Base-by-base conservation (phyloP, 2,113 vertebrate genomes). In the Pedetes capensis region DNA sequence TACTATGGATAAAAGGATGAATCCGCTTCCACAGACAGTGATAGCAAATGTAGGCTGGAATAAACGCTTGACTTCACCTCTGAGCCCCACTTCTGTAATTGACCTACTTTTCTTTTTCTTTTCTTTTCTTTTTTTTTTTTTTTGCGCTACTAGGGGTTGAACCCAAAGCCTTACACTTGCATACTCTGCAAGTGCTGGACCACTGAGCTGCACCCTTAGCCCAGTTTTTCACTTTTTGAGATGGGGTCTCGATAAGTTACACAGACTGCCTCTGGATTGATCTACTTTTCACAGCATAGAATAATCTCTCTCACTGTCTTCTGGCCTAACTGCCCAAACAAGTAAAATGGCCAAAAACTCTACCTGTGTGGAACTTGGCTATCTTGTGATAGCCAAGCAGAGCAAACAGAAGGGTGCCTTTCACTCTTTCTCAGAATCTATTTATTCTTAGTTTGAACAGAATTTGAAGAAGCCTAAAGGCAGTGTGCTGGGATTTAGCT, bases 51-150 rank as follows among this genome's bases (percentile, higher is more conserved):
- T 8, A 93, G 94, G 93, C 96, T 92, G 81, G 7, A 94, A 76
- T 78, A 95, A 86, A 95, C 64, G 34, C 17, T 69, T 49, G 32
- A 80, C 89, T 94, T 96, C 57, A 69, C 51, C n/a, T 96, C 84
- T 68, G n/a, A 14, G 83, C 90, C 94, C 69, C 78, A 88, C 49
- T 32, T 94, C 93, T 94, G 32, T 37, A 88, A 94, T 22, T 57
- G 92, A 85, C 39, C 55, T 86, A 69, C 47, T 95, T 95, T 42
- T 34, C 22, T 89, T n/a, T n/a, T n/a, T n/a, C n/a, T n/a, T n/a
- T n/a, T n/a, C n/a, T n/a, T n/a, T n/a, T n/a, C n/a, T n/a, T n/a
- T n/a, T n/a, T n/a, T n/a, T n/a, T n/a, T n/a, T n/a, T n/a, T n/a
- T n/a, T n/a, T n/a, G n/a, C n/a, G n/a, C n/a, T n/a, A n/a, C n/a